Evolutionary conservation across 2,888 invertebrate species (phyloP), one percentile per base, ranked within the genome.

Genomic region (Nineta flava): DNA sequence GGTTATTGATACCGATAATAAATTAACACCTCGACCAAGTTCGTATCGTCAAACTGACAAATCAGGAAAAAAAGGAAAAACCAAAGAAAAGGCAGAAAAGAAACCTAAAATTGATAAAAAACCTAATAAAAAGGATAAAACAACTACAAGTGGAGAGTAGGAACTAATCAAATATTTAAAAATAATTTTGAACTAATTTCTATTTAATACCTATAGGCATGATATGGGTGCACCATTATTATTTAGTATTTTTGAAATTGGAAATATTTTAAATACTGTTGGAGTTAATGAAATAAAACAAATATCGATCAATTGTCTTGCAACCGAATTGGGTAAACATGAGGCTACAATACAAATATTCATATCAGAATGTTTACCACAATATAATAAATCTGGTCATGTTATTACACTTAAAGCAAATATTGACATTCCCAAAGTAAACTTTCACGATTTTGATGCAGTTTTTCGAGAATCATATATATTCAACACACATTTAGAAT

Each of bases 401-500:
- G 65, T 64, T 2, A 57, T 79, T 1, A 68, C 56, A 38, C 57
- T 80, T 6, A 66, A 68, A 2, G 75, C 73, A 2, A 70, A 70
- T 13, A 76, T 75, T 17, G 72, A 71, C n/a, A 64, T 75, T 57
- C 78, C 80, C 0, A 64, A 63, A 9, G 59, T 79, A 49, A 74
- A 78, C 58, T 72, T 79, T 50, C 65, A 70, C 60, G 73, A 79
- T 59, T 60, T 73, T 17, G 69, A 73, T 48, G 70, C 67, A 2
- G 76, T 80, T 1, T 80, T 80, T 58, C 69, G 70, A 52, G 75
- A 78, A 60, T 75, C 76, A 57, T 67, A 74, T 16, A 68, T 79
- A n/a, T 26, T 26, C 26, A 26, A 26, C 7, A 7, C 26, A 26
- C 26, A 7, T 26, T 5, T 26, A 5, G 26, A 26, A 26, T 26